Conservation (phyloP, 2,113 vertebrate genomes). For the Rhadina sibilatrix region DNA sequence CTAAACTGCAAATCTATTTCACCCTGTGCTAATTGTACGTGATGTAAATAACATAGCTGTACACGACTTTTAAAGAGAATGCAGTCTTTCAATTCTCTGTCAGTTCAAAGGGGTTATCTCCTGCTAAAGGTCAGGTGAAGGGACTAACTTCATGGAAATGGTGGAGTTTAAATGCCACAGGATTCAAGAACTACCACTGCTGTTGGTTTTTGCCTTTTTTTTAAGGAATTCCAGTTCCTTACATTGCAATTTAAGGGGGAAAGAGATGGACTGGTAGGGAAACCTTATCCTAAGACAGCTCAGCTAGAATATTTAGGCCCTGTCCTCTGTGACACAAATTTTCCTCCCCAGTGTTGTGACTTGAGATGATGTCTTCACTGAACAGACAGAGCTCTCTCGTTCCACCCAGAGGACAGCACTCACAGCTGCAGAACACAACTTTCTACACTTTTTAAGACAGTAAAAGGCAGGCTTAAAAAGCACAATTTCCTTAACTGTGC, state of each 20-base stretch:
- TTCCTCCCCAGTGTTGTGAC: not conserved
- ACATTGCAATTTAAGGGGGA: not conserved
- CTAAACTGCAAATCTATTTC: not conserved
- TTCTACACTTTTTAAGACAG: not conserved
- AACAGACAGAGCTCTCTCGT: not conserved
- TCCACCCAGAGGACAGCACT: not conserved
- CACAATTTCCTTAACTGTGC: slow-evolving; percentile 8
- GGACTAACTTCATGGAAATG: not conserved
- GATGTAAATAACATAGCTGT: not conserved
- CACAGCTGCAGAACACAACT: not conserved
- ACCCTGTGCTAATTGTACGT: not conserved
- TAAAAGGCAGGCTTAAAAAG: slow-evolving; percentile 30
- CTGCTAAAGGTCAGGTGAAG: not conserved
- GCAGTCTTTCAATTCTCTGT: not conserved
- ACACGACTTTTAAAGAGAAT: not conserved
- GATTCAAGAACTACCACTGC: not conserved
- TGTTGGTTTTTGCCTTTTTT: not conserved
- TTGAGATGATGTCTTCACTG: not conserved
- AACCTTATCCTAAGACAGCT: not conserved
- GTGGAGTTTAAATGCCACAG: not conserved
- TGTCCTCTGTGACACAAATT: not conserved
- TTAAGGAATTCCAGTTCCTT: not conserved
- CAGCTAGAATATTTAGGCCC: not conserved
- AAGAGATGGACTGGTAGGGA: not conserved
- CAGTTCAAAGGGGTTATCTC: not conserved